Conservation (phyloP, 1,140 invertebrate species). For the Melanaphis sacchari region DNA sequence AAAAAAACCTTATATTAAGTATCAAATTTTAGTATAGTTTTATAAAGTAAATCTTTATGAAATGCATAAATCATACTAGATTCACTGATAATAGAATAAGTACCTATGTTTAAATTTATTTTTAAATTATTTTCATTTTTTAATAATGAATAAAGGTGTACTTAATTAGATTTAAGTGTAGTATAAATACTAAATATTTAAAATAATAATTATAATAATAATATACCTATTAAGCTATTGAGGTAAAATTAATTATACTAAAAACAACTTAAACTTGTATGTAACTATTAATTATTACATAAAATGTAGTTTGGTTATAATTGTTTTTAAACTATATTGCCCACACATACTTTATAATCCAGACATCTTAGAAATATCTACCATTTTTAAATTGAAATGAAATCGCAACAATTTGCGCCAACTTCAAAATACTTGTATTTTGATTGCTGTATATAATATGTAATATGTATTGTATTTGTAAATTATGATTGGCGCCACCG, state of each 20-base stretch:
- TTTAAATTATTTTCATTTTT: no score
- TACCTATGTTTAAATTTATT: neutral
- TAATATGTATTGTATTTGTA: neutral
- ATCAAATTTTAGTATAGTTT: neutral
- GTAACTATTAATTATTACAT: neutral
- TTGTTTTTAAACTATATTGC: no score
- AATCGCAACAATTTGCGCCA: neutral
- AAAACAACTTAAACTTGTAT: neutral
- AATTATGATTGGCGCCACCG: neutral
- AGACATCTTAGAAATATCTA: neutral
- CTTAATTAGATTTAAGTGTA: neutral
- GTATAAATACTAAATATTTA: neutral
- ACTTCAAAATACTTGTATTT: neutral
- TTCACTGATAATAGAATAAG: neutral
- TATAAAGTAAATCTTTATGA: neutral
- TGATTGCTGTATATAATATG: neutral
- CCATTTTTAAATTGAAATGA: neutral
- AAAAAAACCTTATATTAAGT: neutral
- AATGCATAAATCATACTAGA: neutral
- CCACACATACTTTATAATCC: neutral
- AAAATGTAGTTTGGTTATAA: no score
- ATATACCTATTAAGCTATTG: neutral
- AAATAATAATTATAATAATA: neutral
- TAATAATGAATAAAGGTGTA: neutral
- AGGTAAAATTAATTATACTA: neutral